Evolutionary conservation across 2,797 vertebrate genomes (phyloP).

Genomic region (Hippocampus kuda): DNA sequence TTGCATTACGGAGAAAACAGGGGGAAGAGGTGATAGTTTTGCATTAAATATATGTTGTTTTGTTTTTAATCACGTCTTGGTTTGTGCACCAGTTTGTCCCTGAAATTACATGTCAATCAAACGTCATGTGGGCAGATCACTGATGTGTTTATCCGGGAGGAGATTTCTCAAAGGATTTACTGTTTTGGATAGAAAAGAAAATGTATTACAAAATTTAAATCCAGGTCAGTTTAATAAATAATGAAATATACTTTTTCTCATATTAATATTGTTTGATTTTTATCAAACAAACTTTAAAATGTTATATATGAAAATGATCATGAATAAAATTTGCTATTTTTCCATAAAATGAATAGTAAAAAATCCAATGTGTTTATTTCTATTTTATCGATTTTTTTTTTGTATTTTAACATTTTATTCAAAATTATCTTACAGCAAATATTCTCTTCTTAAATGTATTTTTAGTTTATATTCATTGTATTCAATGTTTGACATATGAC

Average conservation of each 20-base stretch:
- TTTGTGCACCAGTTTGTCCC: neutral
- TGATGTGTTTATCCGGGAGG: neutral
- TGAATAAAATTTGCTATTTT: neutral
- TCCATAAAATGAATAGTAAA: too few species aligned
- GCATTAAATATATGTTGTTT: neutral
- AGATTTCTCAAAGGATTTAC: neutral
- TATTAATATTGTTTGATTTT: too few species aligned
- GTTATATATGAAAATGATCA: neutral
- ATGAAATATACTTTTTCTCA: too few species aligned
- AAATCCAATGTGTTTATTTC: too few species aligned
- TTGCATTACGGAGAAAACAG: neutral
- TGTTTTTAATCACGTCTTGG: neutral
- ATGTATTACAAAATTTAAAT: neutral
- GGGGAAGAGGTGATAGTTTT: neutral
- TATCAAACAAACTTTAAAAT: too few species aligned
- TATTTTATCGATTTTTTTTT: too few species aligned
- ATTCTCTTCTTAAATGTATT: too few species aligned
- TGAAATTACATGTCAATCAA: conserved; percentile 4
- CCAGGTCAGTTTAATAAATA: too few species aligned
- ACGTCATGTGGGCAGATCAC: neutral
- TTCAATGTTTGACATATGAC: too few species aligned
- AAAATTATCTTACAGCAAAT: too few species aligned
- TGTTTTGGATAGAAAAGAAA: neutral
- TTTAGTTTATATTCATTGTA: too few species aligned
- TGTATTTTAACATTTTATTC: too few species aligned